phyloP scores from a whole-genome alignment of 2,888 invertebrate species.

The Macaria notata region DNA sequence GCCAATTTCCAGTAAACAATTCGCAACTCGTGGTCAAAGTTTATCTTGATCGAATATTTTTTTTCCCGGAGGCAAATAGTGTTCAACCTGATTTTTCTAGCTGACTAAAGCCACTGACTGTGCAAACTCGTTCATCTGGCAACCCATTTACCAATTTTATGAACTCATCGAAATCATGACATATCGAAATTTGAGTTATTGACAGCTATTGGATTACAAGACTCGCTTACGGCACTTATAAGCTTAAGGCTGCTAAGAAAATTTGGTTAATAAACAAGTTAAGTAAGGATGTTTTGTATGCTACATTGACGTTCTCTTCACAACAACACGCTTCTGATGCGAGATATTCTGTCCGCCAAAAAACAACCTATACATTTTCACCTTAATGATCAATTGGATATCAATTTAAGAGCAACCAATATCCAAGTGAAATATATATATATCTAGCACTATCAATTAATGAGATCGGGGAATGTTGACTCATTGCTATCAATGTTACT shows the following conservation, averaged over 20 bases:
- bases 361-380: too few species aligned
- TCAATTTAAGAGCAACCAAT: too few species aligned
- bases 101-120: constrained; percentile 7
- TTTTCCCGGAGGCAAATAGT: constrained; percentile 8
- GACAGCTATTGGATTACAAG: constrained; percentile 7
- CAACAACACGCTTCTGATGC: too few species aligned
- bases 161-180: constrained; percentile 10
- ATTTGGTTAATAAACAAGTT: not conserved
- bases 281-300: too few species aligned
- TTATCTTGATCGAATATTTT: constrained; percentile 3
- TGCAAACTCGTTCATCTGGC: constrained; percentile 10
- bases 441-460: too few species aligned
- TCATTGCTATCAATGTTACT: too few species aligned
- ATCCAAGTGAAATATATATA: too few species aligned
- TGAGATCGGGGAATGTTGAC: too few species aligned
- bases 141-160: constrained; percentile 13
- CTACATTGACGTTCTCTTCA: too few species aligned
- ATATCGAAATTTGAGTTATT: constrained; percentile 4
- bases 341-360: too few species aligned
- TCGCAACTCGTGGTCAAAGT: constrained; percentile 2
- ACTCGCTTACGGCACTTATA: too few species aligned
- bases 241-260: not conserved
- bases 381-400: too few species aligned
- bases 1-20: not conserved
- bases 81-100: constrained; percentile 10